Evolutionary conservation across 1,140 invertebrate species (phyloP).

Genomic region (Drosophila sp.): DNA sequence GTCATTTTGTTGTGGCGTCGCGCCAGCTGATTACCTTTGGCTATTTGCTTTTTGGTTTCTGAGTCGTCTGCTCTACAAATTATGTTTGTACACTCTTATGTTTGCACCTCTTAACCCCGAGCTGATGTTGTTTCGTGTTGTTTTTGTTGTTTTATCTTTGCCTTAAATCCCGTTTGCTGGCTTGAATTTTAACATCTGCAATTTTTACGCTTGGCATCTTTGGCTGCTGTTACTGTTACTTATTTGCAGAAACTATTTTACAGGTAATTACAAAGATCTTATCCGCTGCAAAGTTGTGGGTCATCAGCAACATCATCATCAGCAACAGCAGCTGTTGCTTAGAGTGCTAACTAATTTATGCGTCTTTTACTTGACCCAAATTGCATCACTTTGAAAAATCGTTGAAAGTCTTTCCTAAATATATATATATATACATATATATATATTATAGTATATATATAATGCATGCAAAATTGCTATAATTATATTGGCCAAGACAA

Average conservation of each 20-base stretch:
- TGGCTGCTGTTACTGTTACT: conserved; percentile 15
- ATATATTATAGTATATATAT: neutral
- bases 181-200: conserved; percentile 67
- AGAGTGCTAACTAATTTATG: conserved; percentile 40
- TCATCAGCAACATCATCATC: conserved; percentile 25
- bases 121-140: conserved; percentile 1
- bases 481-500: no score
- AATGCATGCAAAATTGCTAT: neutral
- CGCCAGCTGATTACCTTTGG: conserved; percentile 72
- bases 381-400: conserved; percentile 32
- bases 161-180: conserved; percentile 37
- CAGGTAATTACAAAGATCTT: conserved; percentile 71
- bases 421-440: no score
- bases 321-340: conserved; percentile 39
- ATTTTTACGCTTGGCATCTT: conserved; percentile 62
- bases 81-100: conserved; percentile 21
- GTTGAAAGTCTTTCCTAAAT: conserved; percentile 13
- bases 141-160: conserved; percentile 3
- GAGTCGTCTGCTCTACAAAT: conserved; percentile 36
- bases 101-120: conserved; percentile 36
- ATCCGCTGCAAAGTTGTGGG: conserved; percentile 49
- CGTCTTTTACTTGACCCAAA: conserved; percentile 6
- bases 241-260: conserved; percentile 38
- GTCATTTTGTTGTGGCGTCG: conserved; percentile 35
- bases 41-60: conserved; percentile 68